Percentiles rank a stretch among this genome's conserved stretches.
Conservation (phyloP, 2,113 vertebrate species). For the Atrichornis clamosus region DNA sequence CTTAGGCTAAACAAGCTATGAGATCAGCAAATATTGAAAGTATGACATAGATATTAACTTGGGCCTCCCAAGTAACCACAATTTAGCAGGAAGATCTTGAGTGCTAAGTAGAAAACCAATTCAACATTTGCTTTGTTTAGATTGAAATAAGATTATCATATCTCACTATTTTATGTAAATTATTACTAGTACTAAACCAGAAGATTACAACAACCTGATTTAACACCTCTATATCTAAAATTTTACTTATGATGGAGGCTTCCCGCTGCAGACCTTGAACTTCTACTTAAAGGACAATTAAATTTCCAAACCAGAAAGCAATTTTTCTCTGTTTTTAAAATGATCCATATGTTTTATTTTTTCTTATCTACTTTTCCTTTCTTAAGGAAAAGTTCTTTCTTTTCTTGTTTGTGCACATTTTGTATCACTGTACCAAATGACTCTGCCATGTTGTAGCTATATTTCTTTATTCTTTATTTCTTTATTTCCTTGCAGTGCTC, state of each 20-base stretch:
- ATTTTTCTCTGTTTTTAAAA: not conserved
- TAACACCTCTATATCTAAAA: not conserved
- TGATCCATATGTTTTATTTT: not conserved
- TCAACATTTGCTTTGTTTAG: not conserved
- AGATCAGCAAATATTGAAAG: not conserved
- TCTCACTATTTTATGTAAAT: not conserved
- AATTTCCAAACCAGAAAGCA: not conserved
- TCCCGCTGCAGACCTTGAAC: not conserved
- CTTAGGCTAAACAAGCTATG: not conserved
- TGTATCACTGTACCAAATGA: not conserved
- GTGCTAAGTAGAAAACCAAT: not conserved
- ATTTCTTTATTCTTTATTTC: not conserved
- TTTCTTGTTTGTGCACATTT: not conserved
- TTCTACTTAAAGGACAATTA: not conserved
- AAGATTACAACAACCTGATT: not conserved
- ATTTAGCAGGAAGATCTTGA: not conserved
- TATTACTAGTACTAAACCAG: not conserved
- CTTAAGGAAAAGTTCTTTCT: not conserved
- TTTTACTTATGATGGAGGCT: not conserved
- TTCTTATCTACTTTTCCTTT: not conserved
- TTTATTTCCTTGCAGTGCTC: not conserved
- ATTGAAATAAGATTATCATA: not conserved
- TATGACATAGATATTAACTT: not conserved
- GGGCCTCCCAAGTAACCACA: not conserved
- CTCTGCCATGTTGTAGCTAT: not conserved